Percentiles rank a stretch among this genome's conserved stretches.
phyloP scores from a whole-genome alignment of 2,797 vertebrate species.

The Sebastes vulpes region DNA sequence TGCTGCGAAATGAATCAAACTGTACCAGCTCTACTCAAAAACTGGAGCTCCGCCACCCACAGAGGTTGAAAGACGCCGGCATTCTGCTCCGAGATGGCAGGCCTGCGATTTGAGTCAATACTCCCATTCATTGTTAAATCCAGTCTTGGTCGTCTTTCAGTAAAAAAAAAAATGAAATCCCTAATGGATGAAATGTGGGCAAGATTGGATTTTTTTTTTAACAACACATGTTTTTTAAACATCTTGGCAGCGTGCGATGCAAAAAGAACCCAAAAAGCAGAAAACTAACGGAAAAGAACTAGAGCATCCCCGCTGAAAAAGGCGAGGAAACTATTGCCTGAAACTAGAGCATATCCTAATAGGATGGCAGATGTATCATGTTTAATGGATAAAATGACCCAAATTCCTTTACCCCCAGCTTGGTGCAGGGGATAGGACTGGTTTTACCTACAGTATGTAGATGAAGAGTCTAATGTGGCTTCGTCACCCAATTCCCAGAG shows the following conservation, averaged over 20 bases:
- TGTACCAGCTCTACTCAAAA: constrained; percentile 25
- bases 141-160: background rate
- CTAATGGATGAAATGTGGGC: background rate
- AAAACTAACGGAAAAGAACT: constrained; percentile 20
- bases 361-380: constrained; percentile 67
- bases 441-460: constrained; percentile 62
- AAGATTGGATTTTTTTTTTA: background rate
- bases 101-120: constrained; percentile 22
- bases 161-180: background rate
- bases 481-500: constrained; percentile 59
- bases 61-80: constrained; percentile 9
- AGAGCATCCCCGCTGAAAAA: constrained; percentile 21
- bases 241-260: background rate
- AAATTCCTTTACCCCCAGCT: constrained; percentile 56
- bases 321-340: constrained; percentile 1
- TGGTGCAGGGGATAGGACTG: constrained; percentile 8
- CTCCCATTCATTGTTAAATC: constrained; percentile 16
- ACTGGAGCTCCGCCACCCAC: constrained; percentile 37
- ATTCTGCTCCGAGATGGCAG: constrained; percentile 14
- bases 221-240: background rate
- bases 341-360: constrained; percentile 70
- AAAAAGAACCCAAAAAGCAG: background rate
- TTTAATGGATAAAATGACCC: constrained; percentile 80
- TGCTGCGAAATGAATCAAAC: constrained; percentile 39
- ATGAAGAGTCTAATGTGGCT: constrained; percentile 65